A percentile compares a stretch with the other conserved stretches of the same genome.
phyloP scores from a whole-genome alignment of 1,140 invertebrate species.

The Tetranychus cinnabarinus region DNA sequence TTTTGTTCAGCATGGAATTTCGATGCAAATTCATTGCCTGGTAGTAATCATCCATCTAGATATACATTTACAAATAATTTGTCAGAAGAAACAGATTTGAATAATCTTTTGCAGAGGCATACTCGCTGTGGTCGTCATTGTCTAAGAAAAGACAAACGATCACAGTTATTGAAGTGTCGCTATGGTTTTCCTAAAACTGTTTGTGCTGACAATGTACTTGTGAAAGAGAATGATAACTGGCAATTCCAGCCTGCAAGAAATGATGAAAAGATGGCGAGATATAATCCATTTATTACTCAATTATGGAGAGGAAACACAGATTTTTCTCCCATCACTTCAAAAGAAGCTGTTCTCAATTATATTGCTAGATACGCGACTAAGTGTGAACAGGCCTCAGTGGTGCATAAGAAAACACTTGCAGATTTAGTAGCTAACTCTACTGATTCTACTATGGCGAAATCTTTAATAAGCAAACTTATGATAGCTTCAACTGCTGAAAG shows the following conservation, averaged over 20 bases:
- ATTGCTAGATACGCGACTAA: not conserved
- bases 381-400: not conserved
- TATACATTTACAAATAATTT: too few species aligned
- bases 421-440: not conserved
- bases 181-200: not conserved
- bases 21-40: too few species aligned
- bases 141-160: not conserved
- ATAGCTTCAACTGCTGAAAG: not conserved
- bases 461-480: not conserved
- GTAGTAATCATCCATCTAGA: too few species aligned
- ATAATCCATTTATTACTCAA: not conserved
- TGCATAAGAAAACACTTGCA: not conserved
- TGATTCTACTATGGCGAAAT: not conserved
- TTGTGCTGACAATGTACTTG: not conserved
- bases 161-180: not conserved
- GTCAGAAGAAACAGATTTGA: too few species aligned
- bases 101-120: not conserved
- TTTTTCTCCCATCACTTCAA: not conserved
- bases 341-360: not conserved
- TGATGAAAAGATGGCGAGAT: not conserved
- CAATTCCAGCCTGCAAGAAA: not conserved
- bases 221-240: not conserved
- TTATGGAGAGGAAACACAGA: not conserved
- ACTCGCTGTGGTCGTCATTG: not conserved
- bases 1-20: not conserved